Percentiles rank a stretch among this genome's conserved stretches.
Conservation (phyloP, 1,140 invertebrate species). For the Hyles euphorbiae region DNA sequence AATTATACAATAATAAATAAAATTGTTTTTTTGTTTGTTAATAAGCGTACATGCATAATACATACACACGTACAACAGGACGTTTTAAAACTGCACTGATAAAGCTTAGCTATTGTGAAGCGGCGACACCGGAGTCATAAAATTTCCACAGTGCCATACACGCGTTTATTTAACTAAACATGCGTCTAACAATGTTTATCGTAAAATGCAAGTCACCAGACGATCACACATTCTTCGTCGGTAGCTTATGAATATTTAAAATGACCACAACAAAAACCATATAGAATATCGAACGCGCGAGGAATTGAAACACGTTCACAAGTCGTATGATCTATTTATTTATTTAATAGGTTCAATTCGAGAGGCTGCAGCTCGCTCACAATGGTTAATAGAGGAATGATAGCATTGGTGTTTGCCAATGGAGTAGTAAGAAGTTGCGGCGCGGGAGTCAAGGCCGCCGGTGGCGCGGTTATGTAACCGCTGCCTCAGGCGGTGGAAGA, state of each 20-base stretch:
- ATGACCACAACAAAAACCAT: background rate
- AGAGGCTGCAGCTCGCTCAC: background rate
- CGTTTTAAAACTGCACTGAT: too few species aligned
- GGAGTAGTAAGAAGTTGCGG: slow-evolving; percentile 38
- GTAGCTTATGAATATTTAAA: slow-evolving; percentile 5
- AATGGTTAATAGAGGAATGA: slow-evolving; percentile 22
- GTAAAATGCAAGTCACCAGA: slow-evolving; percentile 16
- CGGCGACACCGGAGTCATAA: slow-evolving; percentile 8
- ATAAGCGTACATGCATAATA: too few species aligned
- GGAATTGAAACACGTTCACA: too few species aligned
- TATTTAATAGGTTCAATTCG: too few species aligned
- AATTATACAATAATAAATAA: background rate
- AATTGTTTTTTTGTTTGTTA: too few species aligned
- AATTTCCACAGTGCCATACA: slow-evolving; percentile 15
- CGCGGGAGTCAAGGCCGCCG: slow-evolving; percentile 72
- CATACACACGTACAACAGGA: background rate
- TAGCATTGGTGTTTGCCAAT: slow-evolving; percentile 44
- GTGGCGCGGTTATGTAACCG: slow-evolving; percentile 65
- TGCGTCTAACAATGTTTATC: slow-evolving; percentile 9
- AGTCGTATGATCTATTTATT: too few species aligned
- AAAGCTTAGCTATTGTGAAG: background rate
- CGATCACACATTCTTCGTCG: background rate
- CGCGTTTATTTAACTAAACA: slow-evolving; percentile 5
- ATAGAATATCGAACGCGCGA: background rate
- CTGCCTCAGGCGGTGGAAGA: slow-evolving; percentile 46